Conservation (phyloP, 2,888 invertebrate genomes). For the Phyllotreta cruciferae region DNA sequence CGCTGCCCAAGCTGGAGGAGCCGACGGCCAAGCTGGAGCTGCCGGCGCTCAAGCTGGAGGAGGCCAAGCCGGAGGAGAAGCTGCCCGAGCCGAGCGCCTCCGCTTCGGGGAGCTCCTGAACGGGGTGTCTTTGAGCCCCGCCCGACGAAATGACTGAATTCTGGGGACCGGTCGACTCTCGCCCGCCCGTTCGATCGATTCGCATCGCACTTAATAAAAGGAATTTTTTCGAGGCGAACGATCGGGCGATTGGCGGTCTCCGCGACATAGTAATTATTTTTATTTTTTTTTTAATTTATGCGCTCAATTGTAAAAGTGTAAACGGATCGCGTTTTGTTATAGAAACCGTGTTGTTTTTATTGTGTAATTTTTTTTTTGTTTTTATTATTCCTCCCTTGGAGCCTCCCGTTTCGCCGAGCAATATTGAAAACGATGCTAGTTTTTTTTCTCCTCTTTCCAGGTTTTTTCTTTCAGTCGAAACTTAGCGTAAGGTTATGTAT, state of each 20-base stretch:
- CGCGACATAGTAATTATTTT: no score
- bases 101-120: conserved; percentile 52
- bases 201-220: conserved; percentile 50
- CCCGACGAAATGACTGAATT: conserved; percentile 43
- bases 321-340: conserved; percentile 48
- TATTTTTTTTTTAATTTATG: conserved; percentile 43
- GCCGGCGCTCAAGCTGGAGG: conserved; percentile 49
- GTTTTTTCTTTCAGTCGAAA: conserved; percentile 42
- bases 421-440: conserved; percentile 25
- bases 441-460: conserved; percentile 37
- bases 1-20: conserved; percentile 7
- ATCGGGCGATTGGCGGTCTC: conserved; percentile 49
- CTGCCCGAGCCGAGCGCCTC: conserved; percentile 49
- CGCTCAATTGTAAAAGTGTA: conserved; percentile 47
- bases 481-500: conserved; percentile 53
- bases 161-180: conserved; percentile 45
- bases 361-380: conserved; percentile 44
- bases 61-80: conserved; percentile 45
- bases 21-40: conserved; percentile 45
- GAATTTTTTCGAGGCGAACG: conserved; percentile 45
- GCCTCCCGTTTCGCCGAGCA: conserved; percentile 40
- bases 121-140: background rate
- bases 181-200: conserved; percentile 57
- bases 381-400: conserved; percentile 41
- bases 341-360: conserved; percentile 49